A percentile compares a stretch with the other conserved stretches of the same genome.
Conservation (phyloP, 2,888 invertebrate species). For the Agonopterix heracliana region DNA sequence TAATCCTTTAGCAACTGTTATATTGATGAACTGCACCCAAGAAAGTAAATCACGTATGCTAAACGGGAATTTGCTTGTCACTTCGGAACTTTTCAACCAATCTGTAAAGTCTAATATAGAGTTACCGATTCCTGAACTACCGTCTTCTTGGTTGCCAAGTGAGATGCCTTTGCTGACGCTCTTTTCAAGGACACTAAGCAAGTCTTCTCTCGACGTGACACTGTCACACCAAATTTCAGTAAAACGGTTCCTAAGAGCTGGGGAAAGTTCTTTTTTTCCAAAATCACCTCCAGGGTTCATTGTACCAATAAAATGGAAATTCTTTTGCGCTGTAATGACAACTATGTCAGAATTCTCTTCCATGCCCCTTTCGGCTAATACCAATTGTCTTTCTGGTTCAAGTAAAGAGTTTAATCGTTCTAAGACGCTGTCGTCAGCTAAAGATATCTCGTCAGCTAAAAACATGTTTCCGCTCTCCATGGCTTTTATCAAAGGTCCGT, state of each 20-base stretch:
- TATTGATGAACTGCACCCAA: conserved; percentile 94
- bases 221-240: conserved; percentile 99
- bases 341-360: conserved; percentile 76
- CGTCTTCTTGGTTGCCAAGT: conserved; percentile 70
- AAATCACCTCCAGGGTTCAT: conserved; percentile 99
- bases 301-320: conserved; percentile 95
- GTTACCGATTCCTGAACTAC: conserved; percentile 77
- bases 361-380: conserved; percentile 93
- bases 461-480: conserved; percentile 94
- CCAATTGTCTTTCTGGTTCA: conserved; percentile 92
- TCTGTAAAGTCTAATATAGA: conserved; percentile 88
- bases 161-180: conserved; percentile 79
- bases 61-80: conserved; percentile 86
- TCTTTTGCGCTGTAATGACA: conserved; percentile 80
- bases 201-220: conserved; percentile 82
- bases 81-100: conserved; percentile 83
- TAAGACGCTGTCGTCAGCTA: conserved; percentile 98
- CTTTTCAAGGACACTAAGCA: conserved; percentile 87
- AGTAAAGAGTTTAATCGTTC: conserved; percentile 97
- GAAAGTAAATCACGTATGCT: conserved; percentile 94
- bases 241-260: conserved; percentile 96
- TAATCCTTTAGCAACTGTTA: conserved; percentile 56
- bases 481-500: conserved; percentile 94
- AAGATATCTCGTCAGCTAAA: conserved; percentile 98
- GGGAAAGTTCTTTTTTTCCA: conserved; percentile 99